Conservation (phyloP, 2,888 invertebrate genomes). For the Sarcophaga subvicina region DNA sequence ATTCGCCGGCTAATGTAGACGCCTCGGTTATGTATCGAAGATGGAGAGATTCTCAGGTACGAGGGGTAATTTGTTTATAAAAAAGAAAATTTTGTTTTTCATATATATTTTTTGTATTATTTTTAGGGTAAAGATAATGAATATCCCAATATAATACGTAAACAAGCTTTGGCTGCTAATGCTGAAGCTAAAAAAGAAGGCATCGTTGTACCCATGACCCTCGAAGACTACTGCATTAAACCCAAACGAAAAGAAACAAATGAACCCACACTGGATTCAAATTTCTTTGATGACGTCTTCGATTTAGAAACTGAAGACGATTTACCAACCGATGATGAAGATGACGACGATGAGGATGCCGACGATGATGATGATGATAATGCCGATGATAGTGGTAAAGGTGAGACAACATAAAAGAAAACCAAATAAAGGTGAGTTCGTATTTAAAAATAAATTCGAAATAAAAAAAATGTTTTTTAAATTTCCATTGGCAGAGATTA, state of each 20-base stretch:
- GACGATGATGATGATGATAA: constrained; percentile 74
- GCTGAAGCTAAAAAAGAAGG: constrained; percentile 98
- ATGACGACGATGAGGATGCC: constrained; percentile 84
- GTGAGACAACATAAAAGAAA: constrained; percentile 85
- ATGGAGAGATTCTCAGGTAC: constrained; percentile 96
- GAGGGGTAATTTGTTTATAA: background rate
- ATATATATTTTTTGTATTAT: background rate
- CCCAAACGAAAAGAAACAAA: constrained; percentile 94
- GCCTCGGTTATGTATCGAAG: constrained; percentile 99
- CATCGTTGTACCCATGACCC: constrained; percentile 96
- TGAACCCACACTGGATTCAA: constrained; percentile 93
- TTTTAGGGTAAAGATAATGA: constrained; percentile 95
- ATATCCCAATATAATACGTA: constrained; percentile 98
- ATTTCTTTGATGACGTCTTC: constrained; percentile 97
- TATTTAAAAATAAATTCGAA: background rate
- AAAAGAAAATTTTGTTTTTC: background rate
- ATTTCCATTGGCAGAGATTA: constrained; percentile 9
- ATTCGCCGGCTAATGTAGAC: constrained; percentile 99
- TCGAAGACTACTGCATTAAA: constrained; percentile 99
- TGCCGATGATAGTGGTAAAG: constrained; percentile 93
- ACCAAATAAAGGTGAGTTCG: constrained; percentile 19
- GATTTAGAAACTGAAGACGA: constrained; percentile 89
- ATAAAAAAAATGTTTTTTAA: background rate
- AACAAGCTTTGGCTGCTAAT: constrained; percentile 97
- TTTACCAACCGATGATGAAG: constrained; percentile 85